Evolutionary conservation across 2,888 invertebrate species (phyloP), one percentile per base, ranked within the genome.

Genomic region (Pocota personata): DNA sequence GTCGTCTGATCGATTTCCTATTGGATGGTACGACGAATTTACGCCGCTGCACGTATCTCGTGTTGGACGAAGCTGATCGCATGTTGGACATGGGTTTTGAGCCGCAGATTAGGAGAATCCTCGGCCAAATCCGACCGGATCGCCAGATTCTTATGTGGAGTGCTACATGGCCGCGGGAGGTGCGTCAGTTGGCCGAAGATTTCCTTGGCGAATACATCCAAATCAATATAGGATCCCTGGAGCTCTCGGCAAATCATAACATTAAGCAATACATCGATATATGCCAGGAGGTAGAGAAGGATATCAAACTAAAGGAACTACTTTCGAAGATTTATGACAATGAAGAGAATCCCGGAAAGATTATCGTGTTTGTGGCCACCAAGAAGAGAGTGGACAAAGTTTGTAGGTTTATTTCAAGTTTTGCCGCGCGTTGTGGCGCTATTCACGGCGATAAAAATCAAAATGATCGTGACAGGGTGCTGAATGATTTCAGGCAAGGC

Each of bases 51-150:
- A 97, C 97, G 1, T 98, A 97, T 90, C 92, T 98, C 87, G 97
- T 98, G 0, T 92, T 98, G 72, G 97, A 98, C 93, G 97, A 98
- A 92, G 97, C 97, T 78, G 97, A 98, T 92, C 94, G 98, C 60
- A 98, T 98, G 98, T 93, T 98, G 89, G 98, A 98, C 93, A 98
- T 98, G 98, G 98, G 98, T 84, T 98, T 98, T 92, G 98, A 98
- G 92, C 98, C 98, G 1, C 98, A 98, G 92, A 98, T 98, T 88
- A 94, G 98, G 64, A 97, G 97, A 92, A 97, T 98, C 89, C 94
- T 98, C 88, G 96, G 97, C 90, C 98, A 98, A 92, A 97, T 98
- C 89, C 94, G 98, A 88, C 98, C 98, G 12, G 98, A 98, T 91
- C 94, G 99, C 89, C 99, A 99, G 92, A 98, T 98, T 12, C 94